Base-by-base conservation (phyloP, 2,113 vertebrate species). In the Macquaria ambigua region DNA sequence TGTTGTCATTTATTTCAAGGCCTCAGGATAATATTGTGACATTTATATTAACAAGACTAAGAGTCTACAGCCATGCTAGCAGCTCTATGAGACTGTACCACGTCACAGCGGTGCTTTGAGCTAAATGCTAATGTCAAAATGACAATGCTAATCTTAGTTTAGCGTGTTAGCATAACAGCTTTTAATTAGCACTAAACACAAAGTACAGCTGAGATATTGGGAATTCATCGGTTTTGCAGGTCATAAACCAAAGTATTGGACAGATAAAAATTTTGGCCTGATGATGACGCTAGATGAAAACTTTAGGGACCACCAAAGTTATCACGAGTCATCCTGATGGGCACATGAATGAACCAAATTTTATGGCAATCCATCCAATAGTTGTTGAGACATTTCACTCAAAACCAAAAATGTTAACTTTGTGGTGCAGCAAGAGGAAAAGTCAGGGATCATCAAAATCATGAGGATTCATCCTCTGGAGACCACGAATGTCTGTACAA, bases 21-120 rank as follows among this genome's bases (percentile, higher is more conserved):
- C 12, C 72, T 64, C 25, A 31, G 28, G 52, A 34, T 74, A 55
- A 23, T 37, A 68, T 64, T 71, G 58, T 86, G 77, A 76, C 56
- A 72, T 46, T 67, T 81, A n/a, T 18, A 52, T 55, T 56, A 52
- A 75, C 20, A 76, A 63, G n/a, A 23, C 18, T 6, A 74, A 79
- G 31, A 10, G 6, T 34, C 48, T 25, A 77, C 15, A 20, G 14
- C 16, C 41, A 25, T 55, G 8, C 39, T 18, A 14, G 12, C 6
- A 1, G 31, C 23, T 66, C 12, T 31, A 7, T 25, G 61, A 37
- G 37, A n/a, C 39, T 16, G 39, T 15, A 8, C 39, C 46, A 46
- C 2, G 8, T 6, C 23, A 67, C 64, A 48, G 12, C 3, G 14
- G 46, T 25, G 64, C 15, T 67, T 46, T 2, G 3, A 43, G 63